Evolutionary conservation across 1,140 invertebrate species (phyloP), one percentile per base, ranked within the genome.

Genomic region (Psix sp.): DNA sequence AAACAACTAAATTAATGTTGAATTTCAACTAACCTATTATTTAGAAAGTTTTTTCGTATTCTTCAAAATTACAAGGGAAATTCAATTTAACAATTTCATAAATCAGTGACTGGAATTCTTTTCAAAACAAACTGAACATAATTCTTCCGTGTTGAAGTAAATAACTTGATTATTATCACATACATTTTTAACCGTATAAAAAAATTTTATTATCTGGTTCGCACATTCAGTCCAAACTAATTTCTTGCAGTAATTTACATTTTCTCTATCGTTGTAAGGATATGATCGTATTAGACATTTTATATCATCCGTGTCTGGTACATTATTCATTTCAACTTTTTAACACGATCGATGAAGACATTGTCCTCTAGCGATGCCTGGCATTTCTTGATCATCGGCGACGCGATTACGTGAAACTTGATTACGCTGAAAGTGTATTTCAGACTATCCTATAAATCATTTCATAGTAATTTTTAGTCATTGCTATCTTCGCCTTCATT

Each of bases 381-480:
- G 43, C 26, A 36, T 67, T 57, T 11, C 38, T 68, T 68, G 45
- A 51, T 68, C 51, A 68, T 17, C 45, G 65, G 9, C 62, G 9
- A 42, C 26, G 24, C 45, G 42, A 67, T 56, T 48, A 57, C 21
- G 43, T 29, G 21, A 54, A 40, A 42, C 20, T 36, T 33, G 38
- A 62, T 62, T 40, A 24, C 42, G 48, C 3, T 10, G 17, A 13
- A 16, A 17, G 14, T 51, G 7, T 52, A 39, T 70, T 39, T 45
- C 18, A 17, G 10, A 43, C 36, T 45, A 14, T 24, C 13, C 31
- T 29, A 71, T 77, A 76, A 78, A 74, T 74, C 71, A 76, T 74
- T 60, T 38, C 33, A 36, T 38, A 6, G 59, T 73, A 74, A 77
- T 78, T 78, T 72, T 71, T 74, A 62, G 43, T 29, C 77, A 70